These are phyloP conservation scores for Anolis apletophallus DNA, from an alignment of 2,797 vertebrate species.

Conservation along the genomic window DNA sequence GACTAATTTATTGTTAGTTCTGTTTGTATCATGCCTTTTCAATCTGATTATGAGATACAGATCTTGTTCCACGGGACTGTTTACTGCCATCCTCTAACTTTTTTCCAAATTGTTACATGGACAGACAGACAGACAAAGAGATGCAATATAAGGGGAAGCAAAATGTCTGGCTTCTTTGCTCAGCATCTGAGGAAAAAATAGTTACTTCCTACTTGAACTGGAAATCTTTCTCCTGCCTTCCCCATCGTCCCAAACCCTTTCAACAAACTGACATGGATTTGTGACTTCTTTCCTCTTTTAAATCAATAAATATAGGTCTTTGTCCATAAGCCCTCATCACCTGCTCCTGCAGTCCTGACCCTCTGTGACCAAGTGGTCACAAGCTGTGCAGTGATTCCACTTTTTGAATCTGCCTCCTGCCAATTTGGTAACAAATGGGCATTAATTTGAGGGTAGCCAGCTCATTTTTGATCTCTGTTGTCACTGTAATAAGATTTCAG, in stretches of 20 bases:
- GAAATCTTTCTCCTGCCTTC: not conserved
- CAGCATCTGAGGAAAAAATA: not conserved
- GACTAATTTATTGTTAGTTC: not conserved
- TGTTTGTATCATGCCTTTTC: too few relatives aligned
- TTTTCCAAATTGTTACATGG: not conserved
- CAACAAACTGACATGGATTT: rapidly evolving
- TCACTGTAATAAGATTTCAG: conserved; percentile 50
- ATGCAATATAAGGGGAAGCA: not conserved
- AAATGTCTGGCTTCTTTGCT: not conserved
- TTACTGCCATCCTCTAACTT: not conserved
- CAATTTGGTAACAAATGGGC: conserved; percentile 41
- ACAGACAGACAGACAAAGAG: too few relatives aligned
- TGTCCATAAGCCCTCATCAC: not conserved
- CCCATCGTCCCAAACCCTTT: not conserved
- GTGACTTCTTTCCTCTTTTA: not conserved
- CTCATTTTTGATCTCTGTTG: conserved; percentile 14
- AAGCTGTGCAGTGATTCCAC: rapidly evolving
- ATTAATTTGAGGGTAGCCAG: conserved; percentile 61
- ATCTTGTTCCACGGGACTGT: not conserved
- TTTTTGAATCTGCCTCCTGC: not conserved
- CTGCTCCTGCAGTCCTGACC: rapidly evolving
- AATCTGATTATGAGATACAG: too few relatives aligned
- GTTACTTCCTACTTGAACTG: not conserved
- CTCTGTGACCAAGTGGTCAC: rapidly evolving
- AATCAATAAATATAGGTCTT: not conserved